Conservation (phyloP, 2,113 vertebrate genomes). For the Syngnathus floridae region DNA sequence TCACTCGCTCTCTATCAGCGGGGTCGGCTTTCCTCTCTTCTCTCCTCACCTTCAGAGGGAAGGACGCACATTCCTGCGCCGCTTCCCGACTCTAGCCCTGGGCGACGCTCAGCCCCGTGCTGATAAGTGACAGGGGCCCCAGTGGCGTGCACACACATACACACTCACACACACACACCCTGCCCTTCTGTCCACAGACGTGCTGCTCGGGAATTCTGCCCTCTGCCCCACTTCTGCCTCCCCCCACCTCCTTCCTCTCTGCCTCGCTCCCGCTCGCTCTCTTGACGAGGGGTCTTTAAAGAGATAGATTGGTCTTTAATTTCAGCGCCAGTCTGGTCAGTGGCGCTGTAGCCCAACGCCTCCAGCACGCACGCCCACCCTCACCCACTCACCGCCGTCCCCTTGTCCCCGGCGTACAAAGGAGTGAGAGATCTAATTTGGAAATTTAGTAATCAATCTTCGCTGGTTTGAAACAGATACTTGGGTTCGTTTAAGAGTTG, state of each 20-base stretch:
- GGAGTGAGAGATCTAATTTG: constrained; percentile 16
- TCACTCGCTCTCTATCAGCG: constrained; percentile 26
- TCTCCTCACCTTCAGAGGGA: constrained; percentile 75
- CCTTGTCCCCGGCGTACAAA: constrained; percentile 35
- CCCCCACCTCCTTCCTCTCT: constrained; percentile 8
- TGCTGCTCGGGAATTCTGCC: constrained; percentile 73
- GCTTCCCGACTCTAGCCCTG: constrained; percentile 73
- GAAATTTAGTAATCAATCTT: constrained; percentile 38
- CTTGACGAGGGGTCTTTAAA: constrained; percentile 65
- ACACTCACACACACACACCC: constrained; percentile 34
- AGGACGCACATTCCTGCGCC: constrained; percentile 73
- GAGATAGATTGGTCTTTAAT: constrained; percentile 66
- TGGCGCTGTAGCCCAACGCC: constrained; percentile 29
- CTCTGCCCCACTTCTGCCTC: constrained; percentile 71
- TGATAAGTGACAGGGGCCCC: constrained; percentile 78
- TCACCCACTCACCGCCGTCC: not conserved
- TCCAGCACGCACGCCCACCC: constrained; percentile 14
- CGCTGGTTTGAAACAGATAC: constrained; percentile 36
- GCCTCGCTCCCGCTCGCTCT: constrained; percentile 13
- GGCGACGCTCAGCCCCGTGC: constrained; percentile 74
- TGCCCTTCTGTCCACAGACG: constrained; percentile 67
- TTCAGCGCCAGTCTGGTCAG: constrained; percentile 49
- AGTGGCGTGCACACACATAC: constrained; percentile 38
- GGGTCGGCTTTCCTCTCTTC: constrained; percentile 45
- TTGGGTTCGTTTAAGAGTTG: constrained; percentile 36